Conservation (phyloP, 2,888 invertebrate genomes). For the Nomada fucata region DNA sequence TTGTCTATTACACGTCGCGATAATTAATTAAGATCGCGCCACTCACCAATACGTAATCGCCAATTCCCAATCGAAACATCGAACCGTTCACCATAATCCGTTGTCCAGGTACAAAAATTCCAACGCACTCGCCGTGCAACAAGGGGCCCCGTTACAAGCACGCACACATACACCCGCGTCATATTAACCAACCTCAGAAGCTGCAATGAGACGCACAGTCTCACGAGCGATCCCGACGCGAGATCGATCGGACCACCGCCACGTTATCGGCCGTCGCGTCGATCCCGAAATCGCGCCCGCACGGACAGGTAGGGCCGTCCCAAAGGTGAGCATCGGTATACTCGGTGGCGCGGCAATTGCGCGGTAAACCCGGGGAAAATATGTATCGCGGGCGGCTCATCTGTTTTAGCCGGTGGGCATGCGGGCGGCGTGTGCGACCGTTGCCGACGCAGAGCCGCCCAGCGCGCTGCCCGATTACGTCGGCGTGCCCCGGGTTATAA, state of each 20-base stretch:
- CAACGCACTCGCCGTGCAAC: too few relatives aligned
- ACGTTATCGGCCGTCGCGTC: constrained; percentile 12
- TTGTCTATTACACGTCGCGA: too few relatives aligned
- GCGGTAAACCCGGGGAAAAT: constrained; percentile 69
- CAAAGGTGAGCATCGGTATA: constrained; percentile 59
- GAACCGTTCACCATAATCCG: not conserved
- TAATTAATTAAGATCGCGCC: too few relatives aligned
- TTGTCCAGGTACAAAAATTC: not conserved
- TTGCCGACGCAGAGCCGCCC: constrained; percentile 18
- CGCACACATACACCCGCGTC: too few relatives aligned
- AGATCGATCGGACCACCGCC: constrained; percentile 15
- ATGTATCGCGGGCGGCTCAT: constrained; percentile 69
- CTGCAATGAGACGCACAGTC: not conserved
- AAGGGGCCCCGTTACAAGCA: not conserved
- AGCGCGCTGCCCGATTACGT: constrained; percentile 44
- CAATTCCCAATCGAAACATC: too few relatives aligned
- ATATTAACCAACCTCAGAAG: not conserved
- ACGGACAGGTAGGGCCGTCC: constrained; percentile 38
- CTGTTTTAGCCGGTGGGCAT: constrained; percentile 61
- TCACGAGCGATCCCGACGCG: not conserved
- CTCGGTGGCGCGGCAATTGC: constrained; percentile 63
- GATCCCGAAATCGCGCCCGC: not conserved
- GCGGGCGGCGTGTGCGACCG: constrained; percentile 36
- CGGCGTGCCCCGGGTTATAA: constrained; percentile 50
- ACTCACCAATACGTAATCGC: too few relatives aligned